Evolutionary conservation across 2,113 vertebrate species (phyloP).

Genomic region (Silurus glanis): DNA sequence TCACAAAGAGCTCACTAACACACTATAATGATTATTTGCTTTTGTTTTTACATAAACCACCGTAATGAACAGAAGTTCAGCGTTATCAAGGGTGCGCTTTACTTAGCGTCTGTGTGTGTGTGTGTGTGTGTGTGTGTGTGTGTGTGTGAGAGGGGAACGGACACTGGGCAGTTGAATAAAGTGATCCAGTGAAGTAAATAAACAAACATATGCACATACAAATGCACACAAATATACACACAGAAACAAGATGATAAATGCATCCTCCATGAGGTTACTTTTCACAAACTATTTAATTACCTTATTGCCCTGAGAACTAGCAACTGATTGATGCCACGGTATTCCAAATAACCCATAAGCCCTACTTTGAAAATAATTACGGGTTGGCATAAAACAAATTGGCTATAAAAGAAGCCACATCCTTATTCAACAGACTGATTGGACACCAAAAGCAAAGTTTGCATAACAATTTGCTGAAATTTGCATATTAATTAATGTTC

Average conservation of each 20-base stretch:
- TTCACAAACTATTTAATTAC: background rate
- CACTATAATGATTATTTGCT: background rate
- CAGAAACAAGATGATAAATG: background rate
- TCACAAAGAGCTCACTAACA: background rate
- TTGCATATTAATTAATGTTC: conserved; percentile 41
- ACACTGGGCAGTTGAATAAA: background rate
- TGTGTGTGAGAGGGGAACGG: too few relatives aligned
- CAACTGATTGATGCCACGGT: background rate
- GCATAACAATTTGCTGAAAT: conserved; percentile 37
- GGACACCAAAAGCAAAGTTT: conserved; percentile 4
- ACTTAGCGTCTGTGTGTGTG: too few relatives aligned
- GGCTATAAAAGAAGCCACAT: background rate
- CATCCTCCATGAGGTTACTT: background rate
- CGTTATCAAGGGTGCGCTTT: too few relatives aligned
- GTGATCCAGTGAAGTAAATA: background rate
- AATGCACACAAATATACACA: background rate
- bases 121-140: too few relatives aligned
- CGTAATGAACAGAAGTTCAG: too few relatives aligned
- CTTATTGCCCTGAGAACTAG: background rate
- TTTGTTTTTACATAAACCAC: too few relatives aligned
- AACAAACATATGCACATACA: background rate
- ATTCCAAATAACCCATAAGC: background rate
- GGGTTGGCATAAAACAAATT: background rate
- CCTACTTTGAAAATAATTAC: background rate
- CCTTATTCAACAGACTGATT: background rate